These are phyloP conservation scores for Monochamus saltuarius DNA, from an alignment of 1,140 invertebrate genomes.

Conservation along the genomic window DNA sequence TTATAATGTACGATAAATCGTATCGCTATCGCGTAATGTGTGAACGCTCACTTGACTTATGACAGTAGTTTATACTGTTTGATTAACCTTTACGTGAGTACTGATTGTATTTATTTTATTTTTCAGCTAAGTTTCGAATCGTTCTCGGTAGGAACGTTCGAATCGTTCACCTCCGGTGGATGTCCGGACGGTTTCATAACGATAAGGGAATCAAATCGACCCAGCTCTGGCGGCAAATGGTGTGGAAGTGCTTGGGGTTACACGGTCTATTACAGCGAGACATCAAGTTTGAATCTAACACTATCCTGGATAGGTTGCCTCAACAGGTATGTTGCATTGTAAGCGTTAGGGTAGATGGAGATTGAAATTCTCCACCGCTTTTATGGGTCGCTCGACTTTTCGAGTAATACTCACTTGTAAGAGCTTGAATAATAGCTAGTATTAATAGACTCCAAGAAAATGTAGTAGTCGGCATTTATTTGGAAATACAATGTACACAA, in stretches of 20 bases:
- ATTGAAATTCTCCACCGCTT: too few species aligned
- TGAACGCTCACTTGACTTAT: too few species aligned
- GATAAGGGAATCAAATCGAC: conserved; percentile 70
- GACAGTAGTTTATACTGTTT: too few species aligned
- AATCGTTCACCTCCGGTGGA: conserved; percentile 73
- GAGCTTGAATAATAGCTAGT: too few species aligned
- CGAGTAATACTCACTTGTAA: too few species aligned
- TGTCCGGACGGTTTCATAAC: conserved; percentile 81
- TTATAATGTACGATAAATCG: too few species aligned
- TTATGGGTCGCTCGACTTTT: too few species aligned
- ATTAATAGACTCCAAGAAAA: too few species aligned
- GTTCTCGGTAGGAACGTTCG: conserved; percentile 73
- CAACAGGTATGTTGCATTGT: conserved; percentile 62
- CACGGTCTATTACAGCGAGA: conserved; percentile 83
- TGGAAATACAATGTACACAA: too few species aligned
- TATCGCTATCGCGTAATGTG: too few species aligned
- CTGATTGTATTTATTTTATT: background rate
- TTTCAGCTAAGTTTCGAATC: conserved; percentile 72
- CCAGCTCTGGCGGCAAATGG: conserved; percentile 76
- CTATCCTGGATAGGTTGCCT: conserved; percentile 68
- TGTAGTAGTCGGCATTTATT: too few species aligned
- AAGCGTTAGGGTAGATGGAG: conserved; percentile 39
- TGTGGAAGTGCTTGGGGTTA: conserved; percentile 82
- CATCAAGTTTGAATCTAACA: conserved; percentile 73
- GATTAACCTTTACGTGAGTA: too few species aligned